phyloP scores from a whole-genome alignment of 2,797 vertebrate genomes.

The Semaprochilodus insignis region DNA sequence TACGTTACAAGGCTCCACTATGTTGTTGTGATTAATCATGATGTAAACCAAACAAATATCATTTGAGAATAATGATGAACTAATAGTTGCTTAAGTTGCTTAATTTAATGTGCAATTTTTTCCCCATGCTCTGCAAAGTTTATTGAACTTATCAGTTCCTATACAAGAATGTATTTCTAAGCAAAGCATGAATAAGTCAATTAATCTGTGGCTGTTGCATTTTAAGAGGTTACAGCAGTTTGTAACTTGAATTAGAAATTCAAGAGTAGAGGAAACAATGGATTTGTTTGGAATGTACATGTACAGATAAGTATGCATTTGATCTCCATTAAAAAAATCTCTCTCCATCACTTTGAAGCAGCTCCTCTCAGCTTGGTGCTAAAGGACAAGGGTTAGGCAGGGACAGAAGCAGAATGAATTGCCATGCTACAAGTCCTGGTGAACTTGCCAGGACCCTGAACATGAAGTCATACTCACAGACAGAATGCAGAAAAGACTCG shows the following conservation, averaged over 20 bases:
- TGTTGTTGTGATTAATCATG: too few species aligned
- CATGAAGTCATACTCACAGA: slow-evolving; percentile 29
- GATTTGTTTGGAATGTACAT: background rate
- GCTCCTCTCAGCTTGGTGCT: slow-evolving; percentile 6
- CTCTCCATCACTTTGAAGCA: background rate
- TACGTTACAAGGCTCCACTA: too few species aligned
- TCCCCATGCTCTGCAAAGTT: too few species aligned
- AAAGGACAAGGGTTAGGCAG: slow-evolving; percentile 18
- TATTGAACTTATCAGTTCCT: too few species aligned
- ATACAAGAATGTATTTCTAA: too few species aligned
- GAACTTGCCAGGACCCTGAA: slow-evolving; percentile 17
- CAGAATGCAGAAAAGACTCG: slow-evolving; percentile 17
- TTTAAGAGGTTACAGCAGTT: background rate
- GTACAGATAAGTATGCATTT: background rate
- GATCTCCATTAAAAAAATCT: background rate
- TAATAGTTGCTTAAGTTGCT: too few species aligned
- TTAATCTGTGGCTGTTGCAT: background rate
- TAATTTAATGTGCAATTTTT: too few species aligned
- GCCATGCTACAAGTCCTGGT: slow-evolving; percentile 13
- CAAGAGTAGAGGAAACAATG: background rate
- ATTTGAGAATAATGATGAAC: too few species aligned
- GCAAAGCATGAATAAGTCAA: background rate
- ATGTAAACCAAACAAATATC: too few species aligned
- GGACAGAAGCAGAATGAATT: slow-evolving; percentile 41
- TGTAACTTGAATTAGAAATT: background rate